Base-by-base conservation (phyloP, 2,888 invertebrate species). In the Pelosia muscerda region DNA sequence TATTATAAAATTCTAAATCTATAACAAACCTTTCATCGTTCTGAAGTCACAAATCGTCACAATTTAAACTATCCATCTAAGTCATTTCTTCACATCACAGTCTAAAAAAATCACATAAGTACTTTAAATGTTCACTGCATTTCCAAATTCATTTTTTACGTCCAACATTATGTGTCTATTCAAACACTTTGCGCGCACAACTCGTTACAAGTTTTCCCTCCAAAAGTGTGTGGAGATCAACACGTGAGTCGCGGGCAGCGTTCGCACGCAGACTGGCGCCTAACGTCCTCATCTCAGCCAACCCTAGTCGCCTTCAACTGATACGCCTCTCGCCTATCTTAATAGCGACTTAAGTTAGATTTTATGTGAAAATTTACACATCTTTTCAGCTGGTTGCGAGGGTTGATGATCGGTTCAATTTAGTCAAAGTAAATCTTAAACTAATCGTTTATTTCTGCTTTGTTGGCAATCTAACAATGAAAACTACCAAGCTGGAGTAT, bases 141-240 rank as follows among this genome's bases (percentile, higher is more conserved):
- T 83, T 83, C 84, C 85, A 75, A 75, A 70, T 34, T 69, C 49
- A 71, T 71, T 68, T 65, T 65, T 61, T 64, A 56, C 68, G 49
- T 63, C 25, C 59, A 72, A 66, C 34, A 56, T 34, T 56, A 55
- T 70, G 71, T 63, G 67, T 69, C 65, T 68, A 75, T 23, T 65
- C 53, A 9, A 55, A 68, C 71, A 81, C 78, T 71, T 74, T 69
- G 68, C 70, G n/a, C 71, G 60, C 58, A 38, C 42, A 34, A 62
- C n/a, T 79, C 86, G 84, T 75, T 82, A 76, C 81, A 92, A 92
- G 86, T 93, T 92, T 92, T 91, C 90, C 92, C 90, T 88, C 90
- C 90, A 84, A 87, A 81, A 73, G 26, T 68, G 65, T 11, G 69
- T 61, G 58, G 55, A 62, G 58, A 25, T 42, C 61, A 59, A 79